These are phyloP conservation scores for Hemicrepidius hirtus DNA, from an alignment of 2,888 invertebrate species.

Conservation along the genomic window DNA sequence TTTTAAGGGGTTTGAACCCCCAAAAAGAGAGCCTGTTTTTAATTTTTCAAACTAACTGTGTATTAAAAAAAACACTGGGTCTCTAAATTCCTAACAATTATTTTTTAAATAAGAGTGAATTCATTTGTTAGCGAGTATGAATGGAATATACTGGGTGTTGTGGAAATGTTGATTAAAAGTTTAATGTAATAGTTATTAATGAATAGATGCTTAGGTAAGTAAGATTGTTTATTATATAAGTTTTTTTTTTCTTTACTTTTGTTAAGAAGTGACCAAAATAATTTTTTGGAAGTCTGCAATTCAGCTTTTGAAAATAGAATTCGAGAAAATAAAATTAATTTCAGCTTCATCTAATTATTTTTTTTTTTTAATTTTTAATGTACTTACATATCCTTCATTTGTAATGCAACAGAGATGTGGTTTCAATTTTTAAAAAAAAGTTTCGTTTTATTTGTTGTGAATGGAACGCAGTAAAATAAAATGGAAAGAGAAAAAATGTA, in stretches of 20 bases:
- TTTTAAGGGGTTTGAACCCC: slow-evolving; percentile 29
- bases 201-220: slow-evolving; percentile 54
- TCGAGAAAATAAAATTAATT: slow-evolving; percentile 21
- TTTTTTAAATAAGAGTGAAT: slow-evolving; percentile 45
- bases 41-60: slow-evolving; percentile 40
- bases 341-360: slow-evolving; percentile 26
- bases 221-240: slow-evolving; percentile 48
- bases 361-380: slow-evolving; percentile 26
- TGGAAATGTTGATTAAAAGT: slow-evolving; percentile 49
- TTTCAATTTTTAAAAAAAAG: slow-evolving; percentile 5
- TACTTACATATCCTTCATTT: slow-evolving; percentile 15
- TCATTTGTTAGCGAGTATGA: slow-evolving; percentile 46
- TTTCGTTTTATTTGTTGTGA: slow-evolving; percentile 16
- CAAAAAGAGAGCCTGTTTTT: slow-evolving; percentile 31
- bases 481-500: too few relatives aligned
- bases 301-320: slow-evolving; percentile 1
- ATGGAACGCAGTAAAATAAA: too few relatives aligned
- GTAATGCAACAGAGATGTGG: background rate
- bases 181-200: slow-evolving; percentile 58
- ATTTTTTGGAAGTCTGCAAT: slow-evolving; percentile 18
- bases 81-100: slow-evolving; percentile 35
- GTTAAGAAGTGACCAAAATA: slow-evolving; percentile 49
- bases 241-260: slow-evolving; percentile 51
- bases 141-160: slow-evolving; percentile 54
- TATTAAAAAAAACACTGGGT: slow-evolving; percentile 42